Conservation (phyloP, 2,113 vertebrate genomes). For the Caloenas nicobarica region DNA sequence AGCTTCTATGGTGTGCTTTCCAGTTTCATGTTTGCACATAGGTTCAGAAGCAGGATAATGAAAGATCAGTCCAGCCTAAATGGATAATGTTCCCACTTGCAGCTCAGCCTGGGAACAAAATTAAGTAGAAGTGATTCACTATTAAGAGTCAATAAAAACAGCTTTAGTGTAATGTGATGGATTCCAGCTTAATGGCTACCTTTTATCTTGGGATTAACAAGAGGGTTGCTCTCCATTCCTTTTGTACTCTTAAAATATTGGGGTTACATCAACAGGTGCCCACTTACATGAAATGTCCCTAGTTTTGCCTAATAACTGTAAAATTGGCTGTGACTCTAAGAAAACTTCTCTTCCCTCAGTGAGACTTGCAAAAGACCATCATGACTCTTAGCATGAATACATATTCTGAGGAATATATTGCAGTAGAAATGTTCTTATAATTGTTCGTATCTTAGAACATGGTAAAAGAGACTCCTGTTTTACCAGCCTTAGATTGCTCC, state of each 20-base stretch:
- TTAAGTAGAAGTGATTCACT: neutral
- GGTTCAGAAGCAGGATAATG: neutral
- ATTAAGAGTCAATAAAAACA: neutral
- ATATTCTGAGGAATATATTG: neutral
- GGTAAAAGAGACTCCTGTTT: neutral
- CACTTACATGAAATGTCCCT: neutral
- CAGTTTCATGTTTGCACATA: neutral
- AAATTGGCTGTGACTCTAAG: neutral
- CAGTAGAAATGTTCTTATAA: neutral
- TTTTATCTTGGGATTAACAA: neutral
- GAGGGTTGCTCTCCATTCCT: neutral
- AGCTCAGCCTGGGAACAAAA: neutral
- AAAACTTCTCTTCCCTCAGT: neutral
- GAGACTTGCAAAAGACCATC: neutral
- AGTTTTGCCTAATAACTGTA: neutral
- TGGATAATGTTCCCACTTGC: neutral
- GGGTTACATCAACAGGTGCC: neutral
- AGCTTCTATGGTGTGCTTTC: neutral
- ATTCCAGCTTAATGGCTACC: neutral
- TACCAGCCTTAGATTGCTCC: neutral
- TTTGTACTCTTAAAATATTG: neutral
- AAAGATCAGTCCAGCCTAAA: neutral
- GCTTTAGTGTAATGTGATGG: neutral
- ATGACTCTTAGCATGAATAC: neutral
- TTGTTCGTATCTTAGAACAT: neutral